Evolutionary conservation across 2,797 vertebrate species (phyloP).

Genomic region (Micropoecilia bifurca): DNA sequence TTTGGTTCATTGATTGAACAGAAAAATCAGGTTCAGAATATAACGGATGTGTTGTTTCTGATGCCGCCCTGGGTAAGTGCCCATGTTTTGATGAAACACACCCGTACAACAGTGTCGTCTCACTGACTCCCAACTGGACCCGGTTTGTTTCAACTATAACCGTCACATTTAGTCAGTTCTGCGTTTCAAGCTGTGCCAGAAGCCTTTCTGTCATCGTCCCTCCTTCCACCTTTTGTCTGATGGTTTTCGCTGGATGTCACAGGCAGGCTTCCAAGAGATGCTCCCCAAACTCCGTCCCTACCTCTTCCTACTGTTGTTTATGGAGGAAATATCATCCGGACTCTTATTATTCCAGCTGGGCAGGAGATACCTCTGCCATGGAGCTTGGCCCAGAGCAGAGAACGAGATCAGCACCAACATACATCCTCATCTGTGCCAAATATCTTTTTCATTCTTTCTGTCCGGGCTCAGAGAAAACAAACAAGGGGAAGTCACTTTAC

Average conservation of each 20-base stretch:
- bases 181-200: constrained; percentile 66
- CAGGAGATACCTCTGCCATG: constrained; percentile 51
- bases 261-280: constrained; percentile 28
- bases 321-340: constrained; percentile 70
- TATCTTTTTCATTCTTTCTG: constrained; percentile 47
- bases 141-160: constrained; percentile 25
- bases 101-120: not conserved
- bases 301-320: constrained; percentile 51
- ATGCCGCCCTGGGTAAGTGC: not conserved
- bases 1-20: not conserved
- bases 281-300: constrained; percentile 17
- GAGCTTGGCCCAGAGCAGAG: constrained; percentile 39
- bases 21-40: not conserved
- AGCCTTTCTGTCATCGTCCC: constrained; percentile 48
- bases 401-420: constrained; percentile 14
- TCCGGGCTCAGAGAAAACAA: constrained; percentile 71
- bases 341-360: constrained; percentile 78
- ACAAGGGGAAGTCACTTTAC: constrained; percentile 74
- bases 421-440: constrained; percentile 50
- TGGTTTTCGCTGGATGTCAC: constrained; percentile 50
- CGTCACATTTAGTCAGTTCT: constrained; percentile 37
- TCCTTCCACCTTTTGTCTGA: constrained; percentile 69
- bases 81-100: not conserved
- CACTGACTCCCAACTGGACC: not conserved
- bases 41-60: too few relatives aligned